Evolutionary conservation across 2,797 vertebrate genomes (phyloP).

Genomic region (Holocentrus rufus): DNA sequence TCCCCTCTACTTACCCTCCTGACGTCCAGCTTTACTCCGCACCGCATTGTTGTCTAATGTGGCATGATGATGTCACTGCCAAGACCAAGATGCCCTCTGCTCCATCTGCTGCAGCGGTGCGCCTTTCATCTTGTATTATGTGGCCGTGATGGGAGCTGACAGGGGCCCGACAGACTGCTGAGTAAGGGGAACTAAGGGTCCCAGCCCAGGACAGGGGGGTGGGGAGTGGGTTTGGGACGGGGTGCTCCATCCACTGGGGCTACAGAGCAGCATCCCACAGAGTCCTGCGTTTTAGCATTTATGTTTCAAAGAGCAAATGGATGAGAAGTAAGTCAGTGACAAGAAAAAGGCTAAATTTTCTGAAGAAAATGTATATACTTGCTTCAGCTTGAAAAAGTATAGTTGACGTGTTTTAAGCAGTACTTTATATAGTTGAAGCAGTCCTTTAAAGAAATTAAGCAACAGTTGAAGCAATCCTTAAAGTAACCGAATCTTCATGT

Average conservation of each 20-base stretch:
- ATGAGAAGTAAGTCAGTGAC: neutral
- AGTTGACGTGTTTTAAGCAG: too few relatives aligned
- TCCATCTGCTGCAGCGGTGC: conserved; percentile 69
- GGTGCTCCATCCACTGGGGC: neutral
- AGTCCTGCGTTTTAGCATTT: neutral
- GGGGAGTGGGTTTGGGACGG: neutral
- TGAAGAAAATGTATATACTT: too few relatives aligned
- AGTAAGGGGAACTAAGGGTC: conserved; percentile 66
- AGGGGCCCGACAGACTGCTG: conserved; percentile 69
- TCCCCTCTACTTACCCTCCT: conserved; percentile 18
- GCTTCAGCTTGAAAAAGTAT: too few relatives aligned
- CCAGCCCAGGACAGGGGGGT: conserved; percentile 11
- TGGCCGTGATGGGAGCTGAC: conserved; percentile 75
- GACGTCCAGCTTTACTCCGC: conserved; percentile 30
- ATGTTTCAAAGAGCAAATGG: neutral
- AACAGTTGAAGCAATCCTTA: too few relatives aligned
- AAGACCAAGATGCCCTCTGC: conserved; percentile 67
- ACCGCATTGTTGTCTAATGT: conserved; percentile 62
- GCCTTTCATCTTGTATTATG: conserved; percentile 77
- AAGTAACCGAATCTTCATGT: too few relatives aligned
- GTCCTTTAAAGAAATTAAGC: too few relatives aligned
- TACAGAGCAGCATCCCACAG: conserved; percentile 17
- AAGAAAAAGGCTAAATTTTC: too few relatives aligned
- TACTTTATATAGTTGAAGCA: too few relatives aligned
- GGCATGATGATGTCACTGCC: conserved; percentile 70